Conservation (phyloP, 2,888 invertebrate species). For the Listrodromus nycthemerus region DNA sequence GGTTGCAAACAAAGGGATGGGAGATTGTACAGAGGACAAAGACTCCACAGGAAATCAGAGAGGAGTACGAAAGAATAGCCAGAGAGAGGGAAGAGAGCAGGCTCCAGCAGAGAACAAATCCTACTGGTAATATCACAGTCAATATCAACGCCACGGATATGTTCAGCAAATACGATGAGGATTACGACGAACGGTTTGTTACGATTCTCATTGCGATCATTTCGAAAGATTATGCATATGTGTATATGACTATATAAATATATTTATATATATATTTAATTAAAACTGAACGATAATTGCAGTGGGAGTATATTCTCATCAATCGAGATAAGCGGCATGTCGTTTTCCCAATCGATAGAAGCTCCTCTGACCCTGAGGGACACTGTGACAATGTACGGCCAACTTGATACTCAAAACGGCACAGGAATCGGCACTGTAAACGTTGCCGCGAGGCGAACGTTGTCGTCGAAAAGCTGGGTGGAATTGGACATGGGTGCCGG, state of each 20-base stretch:
- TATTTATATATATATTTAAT: conserved; percentile 13
- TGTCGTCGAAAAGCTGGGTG: conserved; percentile 94
- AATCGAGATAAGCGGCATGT: conserved; percentile 97
- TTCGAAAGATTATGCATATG: neutral
- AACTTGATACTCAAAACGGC: conserved; percentile 94
- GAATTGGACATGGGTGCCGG: conserved; percentile 95
- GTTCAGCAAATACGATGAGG: conserved; percentile 92
- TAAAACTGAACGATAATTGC: conserved; percentile 34
- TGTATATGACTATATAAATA: conserved; percentile 7
- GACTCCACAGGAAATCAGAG: conserved; percentile 97
- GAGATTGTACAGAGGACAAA: conserved; percentile 96
- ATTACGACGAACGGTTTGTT: conserved; percentile 87
- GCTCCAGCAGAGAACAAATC: conserved; percentile 96
- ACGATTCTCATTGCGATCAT: neutral
- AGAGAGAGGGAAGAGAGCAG: conserved; percentile 94
- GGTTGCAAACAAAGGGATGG: conserved; percentile 97
- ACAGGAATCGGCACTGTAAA: conserved; percentile 92
- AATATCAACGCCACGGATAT: conserved; percentile 97
- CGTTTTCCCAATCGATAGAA: conserved; percentile 96
- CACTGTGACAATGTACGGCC: conserved; percentile 93
- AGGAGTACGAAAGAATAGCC: conserved; percentile 96
- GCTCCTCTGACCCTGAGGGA: conserved; percentile 95
- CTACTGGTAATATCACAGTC: conserved; percentile 94
- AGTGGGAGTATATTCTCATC: conserved; percentile 88
- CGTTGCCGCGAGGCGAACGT: conserved; percentile 90